Evolutionary conservation across 2,113 vertebrate species (phyloP).

Genomic region (Tricholaema leucomelas): DNA sequence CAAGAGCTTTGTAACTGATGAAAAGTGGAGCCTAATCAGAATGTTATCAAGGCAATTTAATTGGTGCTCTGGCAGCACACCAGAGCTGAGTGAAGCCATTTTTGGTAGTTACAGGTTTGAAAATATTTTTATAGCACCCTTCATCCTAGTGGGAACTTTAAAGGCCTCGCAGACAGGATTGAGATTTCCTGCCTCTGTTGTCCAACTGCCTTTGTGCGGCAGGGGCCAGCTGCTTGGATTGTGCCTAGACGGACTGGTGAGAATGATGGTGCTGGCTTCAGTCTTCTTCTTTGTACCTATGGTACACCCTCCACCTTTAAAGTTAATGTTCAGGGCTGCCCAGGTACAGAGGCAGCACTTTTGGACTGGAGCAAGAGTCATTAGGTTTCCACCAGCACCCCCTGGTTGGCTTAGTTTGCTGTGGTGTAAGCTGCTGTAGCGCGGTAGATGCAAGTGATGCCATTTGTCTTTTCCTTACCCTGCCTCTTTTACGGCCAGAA

Average conservation of each 20-base stretch:
- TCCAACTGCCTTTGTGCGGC: neutral
- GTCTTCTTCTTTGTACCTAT: neutral
- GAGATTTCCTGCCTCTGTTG: neutral
- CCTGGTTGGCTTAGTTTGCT: neutral
- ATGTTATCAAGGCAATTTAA: constrained; percentile 72
- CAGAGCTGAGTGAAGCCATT: constrained; percentile 67
- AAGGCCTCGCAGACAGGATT: neutral
- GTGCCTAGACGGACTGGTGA: neutral
- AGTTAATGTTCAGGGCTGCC: neutral
- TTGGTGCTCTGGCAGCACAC: constrained; percentile 64
- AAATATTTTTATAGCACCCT: constrained; percentile 61
- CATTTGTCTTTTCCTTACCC: neutral
- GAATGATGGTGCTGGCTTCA: neutral
- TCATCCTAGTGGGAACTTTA: constrained; percentile 48
- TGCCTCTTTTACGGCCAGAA: neutral
- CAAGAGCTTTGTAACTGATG: constrained; percentile 72
- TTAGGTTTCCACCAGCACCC: neutral
- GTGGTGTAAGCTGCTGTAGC: accelerated
- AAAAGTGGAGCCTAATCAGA: constrained; percentile 69
- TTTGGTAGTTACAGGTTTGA: constrained; percentile 57
- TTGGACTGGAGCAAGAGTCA: neutral
- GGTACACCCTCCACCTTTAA: neutral
- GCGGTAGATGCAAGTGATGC: neutral
- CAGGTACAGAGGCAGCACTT: neutral
- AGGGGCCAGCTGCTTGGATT: neutral